These are phyloP conservation scores for Erpornis zantholeuca DNA, from an alignment of 2,113 vertebrate genomes.

Conservation along the genomic window DNA sequence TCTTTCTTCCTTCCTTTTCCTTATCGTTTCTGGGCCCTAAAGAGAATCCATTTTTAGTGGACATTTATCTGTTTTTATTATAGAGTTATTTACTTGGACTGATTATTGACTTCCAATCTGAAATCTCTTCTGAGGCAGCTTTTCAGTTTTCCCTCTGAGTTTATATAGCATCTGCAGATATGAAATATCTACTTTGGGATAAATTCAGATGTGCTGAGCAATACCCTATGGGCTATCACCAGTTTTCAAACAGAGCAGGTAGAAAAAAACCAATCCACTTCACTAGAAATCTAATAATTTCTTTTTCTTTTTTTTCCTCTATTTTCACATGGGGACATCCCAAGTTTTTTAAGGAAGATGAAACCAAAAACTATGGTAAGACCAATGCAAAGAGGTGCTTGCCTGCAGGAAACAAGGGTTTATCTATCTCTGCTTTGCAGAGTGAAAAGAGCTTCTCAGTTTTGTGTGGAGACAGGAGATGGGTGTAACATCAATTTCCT, in stretches of 20 bases:
- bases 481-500: neutral
- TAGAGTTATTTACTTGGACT: neutral
- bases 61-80: neutral
- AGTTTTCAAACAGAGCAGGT: neutral
- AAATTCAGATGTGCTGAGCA: neutral
- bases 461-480: neutral
- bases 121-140: neutral
- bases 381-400: neutral
- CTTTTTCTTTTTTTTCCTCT: neutral
- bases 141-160: neutral
- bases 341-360: neutral
- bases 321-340: neutral
- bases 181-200: neutral
- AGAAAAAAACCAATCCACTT: neutral
- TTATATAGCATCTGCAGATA: neutral
- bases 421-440: neutral
- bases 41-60: neutral
- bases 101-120: neutral
- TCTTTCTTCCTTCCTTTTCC: neutral
- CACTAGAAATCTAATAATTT: neutral
- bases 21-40: neutral
- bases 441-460: neutral
- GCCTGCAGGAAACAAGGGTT: rapidly evolving
- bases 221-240: no score
- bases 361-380: neutral